Percentiles rank a stretch among this genome's conserved stretches.
Conservation (phyloP, 2,888 invertebrate genomes). For the Cheilosia impressa region DNA sequence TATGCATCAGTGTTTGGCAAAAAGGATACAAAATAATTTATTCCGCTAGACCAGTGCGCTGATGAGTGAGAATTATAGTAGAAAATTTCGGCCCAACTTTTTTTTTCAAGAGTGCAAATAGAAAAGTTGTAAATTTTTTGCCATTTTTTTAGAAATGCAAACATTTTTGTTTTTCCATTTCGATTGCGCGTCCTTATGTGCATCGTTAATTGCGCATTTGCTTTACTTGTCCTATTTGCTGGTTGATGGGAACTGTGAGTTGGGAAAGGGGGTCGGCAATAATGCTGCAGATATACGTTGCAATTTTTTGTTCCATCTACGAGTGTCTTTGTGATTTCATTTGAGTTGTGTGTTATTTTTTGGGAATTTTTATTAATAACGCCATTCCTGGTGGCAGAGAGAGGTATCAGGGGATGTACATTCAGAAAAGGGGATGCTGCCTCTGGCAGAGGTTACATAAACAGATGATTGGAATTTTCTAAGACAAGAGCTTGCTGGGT, state of each 20-base stretch:
- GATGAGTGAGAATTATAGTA: conserved; percentile 63
- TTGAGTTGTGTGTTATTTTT: conserved; percentile 11
- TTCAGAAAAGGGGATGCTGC: conserved; percentile 16
- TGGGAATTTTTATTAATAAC: conserved; percentile 51
- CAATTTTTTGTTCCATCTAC: conserved; percentile 32
- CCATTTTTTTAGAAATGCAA: conserved; percentile 30
- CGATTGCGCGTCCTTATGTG: conserved; percentile 56
- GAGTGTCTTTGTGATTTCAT: conserved; percentile 15
- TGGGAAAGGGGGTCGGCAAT: conserved; percentile 51
- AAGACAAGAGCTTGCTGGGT: background rate
- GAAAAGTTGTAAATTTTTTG: conserved; percentile 67
- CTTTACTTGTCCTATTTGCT: conserved; percentile 74
- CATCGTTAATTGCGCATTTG: conserved; percentile 73
- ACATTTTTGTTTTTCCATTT: conserved; percentile 16
- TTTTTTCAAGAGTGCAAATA: conserved; percentile 65
- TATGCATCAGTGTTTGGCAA: conserved; percentile 29
- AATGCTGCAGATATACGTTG: conserved; percentile 54
- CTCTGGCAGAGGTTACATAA: conserved; percentile 29
- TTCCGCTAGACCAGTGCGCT: conserved; percentile 50
- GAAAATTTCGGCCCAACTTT: conserved; percentile 35
- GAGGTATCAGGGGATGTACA: conserved; percentile 24
- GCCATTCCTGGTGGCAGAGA: background rate
- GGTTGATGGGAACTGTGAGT: conserved; percentile 18
- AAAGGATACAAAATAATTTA: conserved; percentile 56
- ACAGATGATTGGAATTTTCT: conserved; percentile 7